These are phyloP conservation scores for Alloplasta piceator DNA, from an alignment of 2,888 invertebrate genomes.

Conservation along the genomic window DNA sequence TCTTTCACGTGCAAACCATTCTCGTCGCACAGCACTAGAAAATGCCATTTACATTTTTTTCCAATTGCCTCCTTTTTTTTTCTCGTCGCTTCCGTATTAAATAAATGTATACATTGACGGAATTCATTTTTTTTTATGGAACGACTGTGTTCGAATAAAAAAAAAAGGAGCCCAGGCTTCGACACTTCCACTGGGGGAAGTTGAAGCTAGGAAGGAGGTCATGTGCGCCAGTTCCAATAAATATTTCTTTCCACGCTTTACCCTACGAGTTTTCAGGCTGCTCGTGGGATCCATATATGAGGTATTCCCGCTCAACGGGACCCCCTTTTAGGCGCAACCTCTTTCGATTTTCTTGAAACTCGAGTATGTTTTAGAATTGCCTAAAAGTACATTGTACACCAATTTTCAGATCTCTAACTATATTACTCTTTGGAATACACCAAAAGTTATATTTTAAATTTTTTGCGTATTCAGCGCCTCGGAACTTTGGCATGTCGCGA, in stretches of 20 bases:
- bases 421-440: no score
- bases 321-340: no score
- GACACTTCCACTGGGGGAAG: no score
- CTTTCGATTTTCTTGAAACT: no score
- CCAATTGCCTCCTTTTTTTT: slow-evolving; percentile 27
- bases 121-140: slow-evolving; percentile 22
- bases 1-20: not conserved
- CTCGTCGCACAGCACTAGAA: slow-evolving; percentile 4
- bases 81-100: not conserved
- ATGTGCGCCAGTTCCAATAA: slow-evolving; percentile 2
- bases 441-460: no score
- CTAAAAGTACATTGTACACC: no score
- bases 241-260: slow-evolving; percentile 6
- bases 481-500: no score
- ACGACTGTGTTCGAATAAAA: not conserved
- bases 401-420: no score
- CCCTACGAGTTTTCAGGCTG: slow-evolving; percentile 5
- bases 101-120: slow-evolving; percentile 38
- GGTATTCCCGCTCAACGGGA: no score
- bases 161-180: no score
- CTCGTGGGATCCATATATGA: slow-evolving; percentile 3
- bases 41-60: slow-evolving; percentile 52
- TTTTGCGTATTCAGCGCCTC: no score
- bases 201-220: not conserved
- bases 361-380: no score